phyloP scores from a whole-genome alignment of 2,113 vertebrate genomes.

The Syngnathus floridae region DNA sequence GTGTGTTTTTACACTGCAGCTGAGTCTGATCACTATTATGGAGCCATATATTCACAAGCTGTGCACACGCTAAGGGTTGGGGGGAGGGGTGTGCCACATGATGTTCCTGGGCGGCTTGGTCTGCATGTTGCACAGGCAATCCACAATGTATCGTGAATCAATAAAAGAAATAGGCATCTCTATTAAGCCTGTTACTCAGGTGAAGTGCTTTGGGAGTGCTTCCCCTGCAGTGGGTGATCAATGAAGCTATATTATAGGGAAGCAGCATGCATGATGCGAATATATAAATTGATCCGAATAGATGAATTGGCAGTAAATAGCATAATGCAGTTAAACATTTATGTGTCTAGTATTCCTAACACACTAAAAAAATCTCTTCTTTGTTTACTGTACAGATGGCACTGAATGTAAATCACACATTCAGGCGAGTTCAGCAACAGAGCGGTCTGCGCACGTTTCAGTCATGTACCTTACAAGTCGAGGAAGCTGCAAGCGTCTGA shows the following conservation, averaged over 20 bases:
- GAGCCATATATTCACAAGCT: conserved; percentile 39
- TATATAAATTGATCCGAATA: not conserved
- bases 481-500: conserved; percentile 34
- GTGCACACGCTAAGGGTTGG: not conserved
- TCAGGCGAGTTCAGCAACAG: conserved; percentile 34
- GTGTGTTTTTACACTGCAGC: conserved; percentile 37
- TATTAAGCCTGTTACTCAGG: conserved; percentile 36
- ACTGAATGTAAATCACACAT: conserved; percentile 22
- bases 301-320: not conserved
- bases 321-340: not conserved
- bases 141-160: conserved; percentile 44
- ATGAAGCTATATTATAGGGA: not conserved
- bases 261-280: not conserved
- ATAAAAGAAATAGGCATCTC: conserved; percentile 54
- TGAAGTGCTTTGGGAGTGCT: conserved; percentile 24
- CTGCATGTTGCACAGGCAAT: conserved; percentile 19
- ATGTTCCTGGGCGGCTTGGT: conserved; percentile 15
- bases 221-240: conserved; percentile 24
- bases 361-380: not conserved
- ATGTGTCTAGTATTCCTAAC: too few species aligned
- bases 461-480: conserved; percentile 30
- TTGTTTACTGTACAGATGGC: not conserved
- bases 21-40: conserved; percentile 40
- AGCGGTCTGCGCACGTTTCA: conserved; percentile 18
- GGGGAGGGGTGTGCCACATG: conserved; percentile 13